Conservation (phyloP, 1,140 invertebrate genomes). For the Ooceraea biroi region DNA sequence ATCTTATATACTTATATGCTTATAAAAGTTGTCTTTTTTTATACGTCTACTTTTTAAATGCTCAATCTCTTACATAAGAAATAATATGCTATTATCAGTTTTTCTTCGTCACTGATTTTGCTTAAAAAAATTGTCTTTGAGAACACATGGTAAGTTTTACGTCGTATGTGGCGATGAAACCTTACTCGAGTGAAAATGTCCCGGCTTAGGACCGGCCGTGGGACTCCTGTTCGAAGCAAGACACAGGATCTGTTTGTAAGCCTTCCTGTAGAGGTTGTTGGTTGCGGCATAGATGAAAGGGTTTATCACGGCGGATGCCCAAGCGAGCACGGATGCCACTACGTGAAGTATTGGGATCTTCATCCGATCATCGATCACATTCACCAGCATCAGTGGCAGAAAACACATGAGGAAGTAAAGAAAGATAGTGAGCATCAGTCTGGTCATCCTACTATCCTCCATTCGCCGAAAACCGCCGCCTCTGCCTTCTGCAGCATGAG, state of each 20-base stretch:
- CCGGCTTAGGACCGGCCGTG: conserved; percentile 69
- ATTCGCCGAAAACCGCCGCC: conserved; percentile 83
- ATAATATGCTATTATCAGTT: conserved; percentile 3
- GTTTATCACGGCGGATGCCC: conserved; percentile 95
- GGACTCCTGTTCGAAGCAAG: conserved; percentile 73
- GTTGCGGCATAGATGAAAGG: conserved; percentile 95
- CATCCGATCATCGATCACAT: conserved; percentile 92
- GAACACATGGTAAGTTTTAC: conserved; percentile 31
- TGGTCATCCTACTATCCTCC: conserved; percentile 93
- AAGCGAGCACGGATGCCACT: conserved; percentile 93
- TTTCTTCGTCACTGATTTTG: neutral
- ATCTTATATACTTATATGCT: conserved; percentile 7
- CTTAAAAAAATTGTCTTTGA: neutral
- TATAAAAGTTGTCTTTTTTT: conserved; percentile 17
- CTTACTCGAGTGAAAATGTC: conserved; percentile 83
- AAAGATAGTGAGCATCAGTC: conserved; percentile 95
- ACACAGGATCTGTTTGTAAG: conserved; percentile 90
- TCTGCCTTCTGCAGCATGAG: conserved; percentile 87
- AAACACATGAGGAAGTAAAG: conserved; percentile 94
- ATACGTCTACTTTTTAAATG: neutral
- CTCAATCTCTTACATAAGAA: conserved; percentile 2
- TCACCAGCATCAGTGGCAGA: conserved; percentile 94
- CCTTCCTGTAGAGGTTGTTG: conserved; percentile 93
- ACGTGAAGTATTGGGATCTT: conserved; percentile 91
- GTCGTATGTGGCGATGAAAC: conserved; percentile 77